Evolutionary conservation across 2,888 invertebrate genomes (phyloP).

Genomic region (Steinernema carpocapsae): DNA sequence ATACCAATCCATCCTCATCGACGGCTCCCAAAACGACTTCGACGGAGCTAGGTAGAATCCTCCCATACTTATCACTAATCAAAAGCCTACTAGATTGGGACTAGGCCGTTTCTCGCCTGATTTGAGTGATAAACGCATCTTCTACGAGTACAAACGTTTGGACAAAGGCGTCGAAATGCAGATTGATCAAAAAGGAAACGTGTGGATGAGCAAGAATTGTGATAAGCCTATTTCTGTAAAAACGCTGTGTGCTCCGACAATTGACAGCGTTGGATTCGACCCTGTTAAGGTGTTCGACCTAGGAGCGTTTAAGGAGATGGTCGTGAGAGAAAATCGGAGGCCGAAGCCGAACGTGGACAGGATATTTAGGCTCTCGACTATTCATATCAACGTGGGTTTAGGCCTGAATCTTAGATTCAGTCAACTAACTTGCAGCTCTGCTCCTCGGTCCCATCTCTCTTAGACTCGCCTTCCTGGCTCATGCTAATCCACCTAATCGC

Average conservation of each 20-base stretch:
- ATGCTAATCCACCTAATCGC: slow-evolving; percentile 15
- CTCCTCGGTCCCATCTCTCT: not conserved
- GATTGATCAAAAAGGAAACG: slow-evolving; percentile 49
- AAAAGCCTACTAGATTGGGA: not conserved
- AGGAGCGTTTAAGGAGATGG: slow-evolving; percentile 10
- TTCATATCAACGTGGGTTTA: slow-evolving; percentile 14
- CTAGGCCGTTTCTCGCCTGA: slow-evolving; percentile 6
- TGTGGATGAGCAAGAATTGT: slow-evolving; percentile 50
- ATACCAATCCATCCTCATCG: slow-evolving; percentile 42
- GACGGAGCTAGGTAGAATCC: slow-evolving; percentile 39
- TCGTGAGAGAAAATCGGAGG: not conserved
- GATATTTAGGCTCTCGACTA: not conserved
- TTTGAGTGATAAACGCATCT: not conserved
- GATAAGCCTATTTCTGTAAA: slow-evolving; percentile 36
- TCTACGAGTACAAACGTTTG: not conserved
- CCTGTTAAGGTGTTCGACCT: slow-evolving; percentile 23
- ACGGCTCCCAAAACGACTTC: slow-evolving; percentile 42
- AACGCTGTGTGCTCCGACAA: slow-evolving; percentile 4
- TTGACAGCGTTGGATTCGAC: slow-evolving; percentile 11
- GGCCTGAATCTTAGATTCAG: not conserved
- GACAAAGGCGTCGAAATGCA: slow-evolving; percentile 41
- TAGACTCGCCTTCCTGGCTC: slow-evolving; percentile 14
- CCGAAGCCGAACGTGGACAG: slow-evolving; percentile 1
- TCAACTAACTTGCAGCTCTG: not conserved
- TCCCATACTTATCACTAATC: not conserved